A percentile compares a stretch with the other conserved stretches of the same genome.
Conservation (phyloP, 2,113 vertebrate genomes). For the Tupaia chinensis region DNA sequence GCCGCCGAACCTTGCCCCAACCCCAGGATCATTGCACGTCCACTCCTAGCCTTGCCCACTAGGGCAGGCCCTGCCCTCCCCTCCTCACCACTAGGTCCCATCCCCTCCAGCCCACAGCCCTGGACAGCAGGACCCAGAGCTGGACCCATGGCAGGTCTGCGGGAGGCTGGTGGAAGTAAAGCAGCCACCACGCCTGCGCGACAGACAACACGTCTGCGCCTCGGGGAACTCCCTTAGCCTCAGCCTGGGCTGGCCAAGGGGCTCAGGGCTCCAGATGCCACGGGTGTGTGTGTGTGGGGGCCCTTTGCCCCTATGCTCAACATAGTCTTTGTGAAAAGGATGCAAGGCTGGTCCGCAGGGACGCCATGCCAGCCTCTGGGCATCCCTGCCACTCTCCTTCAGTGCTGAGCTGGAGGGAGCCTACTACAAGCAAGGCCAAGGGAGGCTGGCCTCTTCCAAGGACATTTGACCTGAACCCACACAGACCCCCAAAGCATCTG, state of each 20-base stretch:
- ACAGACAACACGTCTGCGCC: neutral
- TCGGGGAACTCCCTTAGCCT: no score
- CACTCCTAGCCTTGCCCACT: neutral
- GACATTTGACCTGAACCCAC: neutral
- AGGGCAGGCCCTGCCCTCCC: neutral
- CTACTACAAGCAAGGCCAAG: neutral
- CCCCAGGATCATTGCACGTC: no score
- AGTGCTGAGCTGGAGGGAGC: neutral
- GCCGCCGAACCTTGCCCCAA: neutral
- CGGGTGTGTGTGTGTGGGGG: neutral
- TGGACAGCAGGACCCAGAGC: neutral
- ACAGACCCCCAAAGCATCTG: no score
- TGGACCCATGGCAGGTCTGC: fast-evolving
- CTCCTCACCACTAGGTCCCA: neutral
- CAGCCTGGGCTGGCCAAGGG: neutral
- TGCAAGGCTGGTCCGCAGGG: neutral
- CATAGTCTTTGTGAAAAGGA: neutral
- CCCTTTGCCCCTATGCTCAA: neutral
- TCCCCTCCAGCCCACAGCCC: no score
- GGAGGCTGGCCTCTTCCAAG: neutral
- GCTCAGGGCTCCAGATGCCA: no score
- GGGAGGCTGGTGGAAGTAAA: neutral
- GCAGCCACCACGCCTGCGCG: fast-evolving
- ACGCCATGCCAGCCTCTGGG: fast-evolving
- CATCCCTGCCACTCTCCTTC: neutral